These are phyloP conservation scores for Paelopatides confundens DNA, from an alignment of 53 echinoderm and acorn worm species.

Conservation along the genomic window DNA sequence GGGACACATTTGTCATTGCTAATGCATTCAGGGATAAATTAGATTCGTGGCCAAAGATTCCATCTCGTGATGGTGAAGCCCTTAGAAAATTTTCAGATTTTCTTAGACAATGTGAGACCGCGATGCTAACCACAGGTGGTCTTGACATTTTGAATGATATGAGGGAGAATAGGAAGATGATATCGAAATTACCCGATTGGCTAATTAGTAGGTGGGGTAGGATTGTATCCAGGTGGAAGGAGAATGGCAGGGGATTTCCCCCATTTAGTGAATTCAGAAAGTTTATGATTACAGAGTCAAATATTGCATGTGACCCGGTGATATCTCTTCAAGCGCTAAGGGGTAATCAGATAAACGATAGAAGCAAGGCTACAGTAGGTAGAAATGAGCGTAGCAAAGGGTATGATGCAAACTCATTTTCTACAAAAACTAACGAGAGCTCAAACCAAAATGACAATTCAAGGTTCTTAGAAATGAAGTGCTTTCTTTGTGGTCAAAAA, in stretches of 20 bases:
- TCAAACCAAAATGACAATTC: background rate
- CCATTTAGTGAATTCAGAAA: slow-evolving; percentile 50
- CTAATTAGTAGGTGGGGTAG: slow-evolving; percentile 64
- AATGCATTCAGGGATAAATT: slow-evolving; percentile 49
- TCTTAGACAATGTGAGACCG: slow-evolving; percentile 45
- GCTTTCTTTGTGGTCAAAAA: background rate
- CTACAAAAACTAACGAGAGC: background rate
- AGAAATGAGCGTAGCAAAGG: background rate
- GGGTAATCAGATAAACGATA: background rate
- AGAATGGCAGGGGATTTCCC: slow-evolving; percentile 38
- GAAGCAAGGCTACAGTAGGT: background rate
- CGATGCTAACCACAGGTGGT: slow-evolving; percentile 32
- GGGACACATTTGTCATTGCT: background rate
- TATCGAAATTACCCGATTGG: slow-evolving; percentile 60
- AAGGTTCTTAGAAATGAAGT: background rate
- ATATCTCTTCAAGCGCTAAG: slow-evolving; percentile 29
- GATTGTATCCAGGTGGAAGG: slow-evolving; percentile 43
- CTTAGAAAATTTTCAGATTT: slow-evolving; percentile 50
- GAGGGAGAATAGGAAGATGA: slow-evolving; percentile 56
- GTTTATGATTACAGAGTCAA: slow-evolving; percentile 60
- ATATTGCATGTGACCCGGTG: slow-evolving; percentile 58
- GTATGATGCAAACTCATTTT: slow-evolving; percentile 3
- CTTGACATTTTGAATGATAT: slow-evolving; percentile 63
- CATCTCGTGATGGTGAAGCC: slow-evolving; percentile 31
- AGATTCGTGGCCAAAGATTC: slow-evolving; percentile 46